phyloP scores from a whole-genome alignment of 2,113 vertebrate genomes.

The Tragelaphus scriptus region DNA sequence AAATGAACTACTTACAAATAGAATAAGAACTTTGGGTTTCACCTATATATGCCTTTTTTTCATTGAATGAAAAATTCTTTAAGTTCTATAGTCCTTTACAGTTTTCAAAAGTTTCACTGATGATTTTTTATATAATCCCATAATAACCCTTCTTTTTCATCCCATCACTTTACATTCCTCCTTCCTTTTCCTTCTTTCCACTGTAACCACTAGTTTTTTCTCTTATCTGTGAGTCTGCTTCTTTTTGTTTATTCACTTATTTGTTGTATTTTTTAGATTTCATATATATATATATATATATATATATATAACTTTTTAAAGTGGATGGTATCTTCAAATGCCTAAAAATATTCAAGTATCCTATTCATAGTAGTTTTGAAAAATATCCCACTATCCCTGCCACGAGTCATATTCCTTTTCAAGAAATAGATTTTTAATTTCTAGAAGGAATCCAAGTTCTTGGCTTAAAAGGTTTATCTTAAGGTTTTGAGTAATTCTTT shows the following conservation, averaged over 20 bases:
- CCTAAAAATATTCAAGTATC: background rate
- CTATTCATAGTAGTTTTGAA: background rate
- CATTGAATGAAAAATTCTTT: background rate
- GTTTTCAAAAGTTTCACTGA: background rate
- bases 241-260: background rate
- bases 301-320: background rate
- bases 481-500: background rate
- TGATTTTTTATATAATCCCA: background rate
- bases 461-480: background rate
- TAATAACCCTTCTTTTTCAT: background rate
- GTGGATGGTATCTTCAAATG: background rate
- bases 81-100: background rate
- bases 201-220: background rate
- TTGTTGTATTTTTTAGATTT: background rate
- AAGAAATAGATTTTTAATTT: conserved; percentile 11
- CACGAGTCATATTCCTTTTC: background rate
- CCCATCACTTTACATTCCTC: background rate
- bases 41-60: background rate
- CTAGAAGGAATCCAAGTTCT: background rate
- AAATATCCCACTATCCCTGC: background rate
- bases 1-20: background rate
- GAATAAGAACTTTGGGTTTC: background rate
- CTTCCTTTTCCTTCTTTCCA: background rate
- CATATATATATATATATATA: background rate
- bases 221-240: background rate